Evolutionary conservation across 1,140 invertebrate genomes (phyloP).

Genomic region (Limonius californicus): DNA sequence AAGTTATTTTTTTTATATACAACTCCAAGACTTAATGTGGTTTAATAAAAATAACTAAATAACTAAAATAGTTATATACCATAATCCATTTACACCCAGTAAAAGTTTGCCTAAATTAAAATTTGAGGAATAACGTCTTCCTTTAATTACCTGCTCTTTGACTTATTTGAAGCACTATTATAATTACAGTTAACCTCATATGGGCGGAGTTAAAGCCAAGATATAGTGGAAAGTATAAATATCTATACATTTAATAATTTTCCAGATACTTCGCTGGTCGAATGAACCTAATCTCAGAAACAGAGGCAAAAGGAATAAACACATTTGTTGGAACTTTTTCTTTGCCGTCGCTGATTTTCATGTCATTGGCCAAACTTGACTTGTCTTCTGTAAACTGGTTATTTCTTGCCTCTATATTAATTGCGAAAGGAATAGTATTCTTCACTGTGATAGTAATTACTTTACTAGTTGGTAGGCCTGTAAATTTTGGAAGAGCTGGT

Average conservation of each 20-base stretch:
- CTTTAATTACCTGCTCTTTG: too few relatives aligned
- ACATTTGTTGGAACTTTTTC: slow-evolving; percentile 93
- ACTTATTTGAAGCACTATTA: too few relatives aligned
- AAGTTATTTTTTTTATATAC: too few relatives aligned
- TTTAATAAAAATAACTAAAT: too few relatives aligned
- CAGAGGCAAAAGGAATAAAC: slow-evolving; percentile 86
- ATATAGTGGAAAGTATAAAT: too few relatives aligned
- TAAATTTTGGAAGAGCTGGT: slow-evolving; percentile 80
- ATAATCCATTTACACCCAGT: too few relatives aligned
- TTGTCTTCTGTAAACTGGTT: slow-evolving; percentile 84
- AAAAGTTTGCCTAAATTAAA: too few relatives aligned
- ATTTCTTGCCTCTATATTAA: slow-evolving; percentile 79
- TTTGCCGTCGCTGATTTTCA: slow-evolving; percentile 87
- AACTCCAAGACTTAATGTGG: too few relatives aligned
- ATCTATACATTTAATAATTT: slow-evolving; percentile 24
- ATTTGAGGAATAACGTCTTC: too few relatives aligned
- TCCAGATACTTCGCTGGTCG: slow-evolving; percentile 85
- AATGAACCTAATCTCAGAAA: slow-evolving; percentile 75
- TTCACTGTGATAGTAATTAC: slow-evolving; percentile 75
- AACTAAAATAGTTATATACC: too few relatives aligned
- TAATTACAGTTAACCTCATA: too few relatives aligned
- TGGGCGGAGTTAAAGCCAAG: too few relatives aligned
- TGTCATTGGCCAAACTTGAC: slow-evolving; percentile 81
- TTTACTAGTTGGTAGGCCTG: slow-evolving; percentile 71
- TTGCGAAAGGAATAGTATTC: slow-evolving; percentile 86